Conservation (phyloP, 2,797 vertebrate genomes). For the Tenualosa ilisha region DNA sequence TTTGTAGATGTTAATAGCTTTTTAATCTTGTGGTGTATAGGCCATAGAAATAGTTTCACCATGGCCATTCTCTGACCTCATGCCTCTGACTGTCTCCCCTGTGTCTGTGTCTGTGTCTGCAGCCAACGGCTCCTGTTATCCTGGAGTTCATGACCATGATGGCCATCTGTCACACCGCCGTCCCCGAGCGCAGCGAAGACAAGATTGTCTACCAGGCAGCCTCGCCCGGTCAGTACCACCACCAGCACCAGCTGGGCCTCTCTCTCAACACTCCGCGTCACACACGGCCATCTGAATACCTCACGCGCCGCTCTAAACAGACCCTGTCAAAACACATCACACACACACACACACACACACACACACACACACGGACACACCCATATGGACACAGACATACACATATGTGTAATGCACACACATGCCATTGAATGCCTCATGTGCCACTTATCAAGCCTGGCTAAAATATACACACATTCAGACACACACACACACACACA, state of each 20-base stretch:
- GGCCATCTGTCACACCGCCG: slow-evolving; percentile 98
- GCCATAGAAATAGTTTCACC: not conserved
- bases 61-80: not conserved
- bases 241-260: not conserved
- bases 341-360: not conserved
- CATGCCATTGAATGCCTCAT: not conserved
- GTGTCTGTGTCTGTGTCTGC: slow-evolving; percentile 42
- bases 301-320: not conserved
- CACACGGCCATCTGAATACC: not conserved
- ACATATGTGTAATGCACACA: not conserved
- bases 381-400: not conserved
- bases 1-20: too few species aligned
- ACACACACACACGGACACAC: not conserved
- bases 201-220: slow-evolving; percentile 93
- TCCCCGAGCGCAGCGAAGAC: slow-evolving; percentile 86
- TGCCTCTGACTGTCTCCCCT: not conserved
- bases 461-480: not conserved
- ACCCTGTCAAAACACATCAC: not conserved
- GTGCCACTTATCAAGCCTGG: too few species aligned
- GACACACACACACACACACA: not conserved
- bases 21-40: not conserved
- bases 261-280: not conserved
- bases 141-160: slow-evolving; percentile 99
- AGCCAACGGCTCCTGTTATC: slow-evolving; percentile 94
- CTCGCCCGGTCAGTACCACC: slow-evolving; percentile 85